Evolutionary conservation across 2,113 vertebrate species (phyloP).

Genomic region (Geococcyx californianus): DNA sequence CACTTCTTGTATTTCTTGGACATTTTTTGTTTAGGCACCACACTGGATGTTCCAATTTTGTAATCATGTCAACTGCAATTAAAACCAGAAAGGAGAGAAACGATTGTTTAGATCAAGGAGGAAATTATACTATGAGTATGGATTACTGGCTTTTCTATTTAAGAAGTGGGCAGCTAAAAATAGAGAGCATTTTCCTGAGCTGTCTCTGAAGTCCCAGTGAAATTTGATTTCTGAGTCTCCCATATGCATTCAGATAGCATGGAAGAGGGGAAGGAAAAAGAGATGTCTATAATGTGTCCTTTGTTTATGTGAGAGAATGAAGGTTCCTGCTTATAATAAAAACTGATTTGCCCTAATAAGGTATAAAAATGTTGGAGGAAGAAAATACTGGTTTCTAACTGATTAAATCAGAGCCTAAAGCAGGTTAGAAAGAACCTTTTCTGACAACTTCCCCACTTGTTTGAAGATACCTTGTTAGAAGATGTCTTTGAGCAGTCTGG

Average conservation of each 20-base stretch:
- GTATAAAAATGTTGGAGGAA: not conserved
- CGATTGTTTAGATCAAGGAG: not conserved
- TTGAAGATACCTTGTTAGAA: not conserved
- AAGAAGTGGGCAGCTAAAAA: not conserved
- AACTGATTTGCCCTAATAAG: not conserved
- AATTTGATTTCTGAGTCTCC: not conserved
- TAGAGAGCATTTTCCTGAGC: not conserved
- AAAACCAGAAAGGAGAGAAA: not conserved
- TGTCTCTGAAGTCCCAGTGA: not conserved
- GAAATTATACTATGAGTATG: not conserved
- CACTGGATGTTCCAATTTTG: not conserved
- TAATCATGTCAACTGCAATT: not conserved
- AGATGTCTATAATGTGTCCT: not conserved
- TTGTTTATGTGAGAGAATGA: not conserved
- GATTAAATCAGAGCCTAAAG: not conserved
- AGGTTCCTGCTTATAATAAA: not conserved
- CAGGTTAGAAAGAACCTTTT: not conserved
- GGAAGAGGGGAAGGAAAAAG: not conserved
- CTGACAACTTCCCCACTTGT: not conserved
- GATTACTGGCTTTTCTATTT: not conserved
- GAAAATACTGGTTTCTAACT: not conserved
- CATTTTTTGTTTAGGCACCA: not conserved
- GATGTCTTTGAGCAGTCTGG: not conserved
- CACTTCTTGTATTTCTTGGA: not conserved
- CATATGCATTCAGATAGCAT: not conserved